Percentiles rank a stretch among this genome's conserved stretches.
These are phyloP conservation scores for Ormia ochracea DNA, from an alignment of 2,888 invertebrate species.

Conservation along the genomic window DNA sequence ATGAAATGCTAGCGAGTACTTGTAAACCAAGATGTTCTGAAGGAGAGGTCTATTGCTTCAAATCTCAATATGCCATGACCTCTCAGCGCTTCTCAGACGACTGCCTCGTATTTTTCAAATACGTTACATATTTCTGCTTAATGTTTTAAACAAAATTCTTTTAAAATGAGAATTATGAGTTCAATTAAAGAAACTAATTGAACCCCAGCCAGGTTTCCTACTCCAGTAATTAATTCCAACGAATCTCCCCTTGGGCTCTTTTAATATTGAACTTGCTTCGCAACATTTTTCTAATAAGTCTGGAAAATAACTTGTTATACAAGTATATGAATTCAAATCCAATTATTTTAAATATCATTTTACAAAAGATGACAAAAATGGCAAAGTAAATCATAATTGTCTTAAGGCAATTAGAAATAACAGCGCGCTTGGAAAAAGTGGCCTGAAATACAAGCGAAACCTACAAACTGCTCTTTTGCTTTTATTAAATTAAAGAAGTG, in stretches of 20 bases:
- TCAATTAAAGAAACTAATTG: background rate
- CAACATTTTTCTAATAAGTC: background rate
- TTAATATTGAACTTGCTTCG: background rate
- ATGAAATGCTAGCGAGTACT: too few species aligned
- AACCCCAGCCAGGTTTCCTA: background rate
- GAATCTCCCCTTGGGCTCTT: background rate
- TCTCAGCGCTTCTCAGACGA: too few species aligned
- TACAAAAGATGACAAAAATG: slow-evolving; percentile 21
- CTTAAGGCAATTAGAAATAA: slow-evolving; percentile 28
- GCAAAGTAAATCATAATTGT: slow-evolving; percentile 12
- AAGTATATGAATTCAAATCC: background rate
- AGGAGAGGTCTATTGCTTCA: too few species aligned
- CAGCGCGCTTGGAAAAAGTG: background rate
- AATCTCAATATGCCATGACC: too few species aligned
- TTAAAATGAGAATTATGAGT: background rate
- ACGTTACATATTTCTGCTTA: too few species aligned
- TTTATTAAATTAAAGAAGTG: slow-evolving; percentile 47
- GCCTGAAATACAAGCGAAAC: background rate
- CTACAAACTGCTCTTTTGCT: background rate
- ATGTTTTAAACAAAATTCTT: background rate
- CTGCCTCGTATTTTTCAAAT: too few species aligned
- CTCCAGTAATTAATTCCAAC: background rate
- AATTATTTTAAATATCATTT: slow-evolving; percentile 14
- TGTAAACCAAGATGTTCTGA: too few species aligned
- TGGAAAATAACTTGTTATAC: background rate